Conservation (phyloP, 2,797 vertebrate species). For the Acrossocheilus fasciatus region DNA sequence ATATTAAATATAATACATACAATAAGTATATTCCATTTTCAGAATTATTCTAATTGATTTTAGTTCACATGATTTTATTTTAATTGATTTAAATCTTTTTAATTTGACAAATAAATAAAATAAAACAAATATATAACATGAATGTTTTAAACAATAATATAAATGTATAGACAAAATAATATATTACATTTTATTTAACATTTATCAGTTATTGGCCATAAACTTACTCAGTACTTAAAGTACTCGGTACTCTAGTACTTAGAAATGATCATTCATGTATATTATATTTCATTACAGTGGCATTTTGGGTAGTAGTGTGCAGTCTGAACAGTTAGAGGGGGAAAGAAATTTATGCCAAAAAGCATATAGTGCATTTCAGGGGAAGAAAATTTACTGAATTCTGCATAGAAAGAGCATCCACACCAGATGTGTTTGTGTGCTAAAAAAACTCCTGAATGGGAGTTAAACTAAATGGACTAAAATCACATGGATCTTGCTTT, state of each 20-base stretch:
- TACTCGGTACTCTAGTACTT: no score
- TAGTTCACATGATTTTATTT: neutral
- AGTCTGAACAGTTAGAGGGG: neutral
- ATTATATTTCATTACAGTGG: neutral
- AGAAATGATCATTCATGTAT: neutral
- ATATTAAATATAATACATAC: neutral
- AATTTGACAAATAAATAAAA: neutral
- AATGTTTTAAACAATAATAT: neutral
- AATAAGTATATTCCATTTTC: neutral
- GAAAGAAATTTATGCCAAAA: neutral
- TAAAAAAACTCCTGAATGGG: neutral
- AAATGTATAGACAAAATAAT: neutral
- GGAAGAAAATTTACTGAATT: neutral
- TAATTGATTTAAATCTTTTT: neutral
- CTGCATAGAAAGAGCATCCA: neutral
- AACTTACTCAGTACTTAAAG: no score
- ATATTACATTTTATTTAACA: neutral
- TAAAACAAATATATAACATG: neutral
- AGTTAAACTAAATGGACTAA: neutral
- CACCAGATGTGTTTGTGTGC: no score
- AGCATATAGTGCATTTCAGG: neutral
- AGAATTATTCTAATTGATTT: neutral
- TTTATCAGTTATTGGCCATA: neutral
- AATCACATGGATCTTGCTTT: neutral
- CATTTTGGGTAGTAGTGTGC: neutral